Evolutionary conservation across 2,113 vertebrate genomes (phyloP), one percentile per base, ranked within the genome.

Genomic region (Aleadryas rufinucha): DNA sequence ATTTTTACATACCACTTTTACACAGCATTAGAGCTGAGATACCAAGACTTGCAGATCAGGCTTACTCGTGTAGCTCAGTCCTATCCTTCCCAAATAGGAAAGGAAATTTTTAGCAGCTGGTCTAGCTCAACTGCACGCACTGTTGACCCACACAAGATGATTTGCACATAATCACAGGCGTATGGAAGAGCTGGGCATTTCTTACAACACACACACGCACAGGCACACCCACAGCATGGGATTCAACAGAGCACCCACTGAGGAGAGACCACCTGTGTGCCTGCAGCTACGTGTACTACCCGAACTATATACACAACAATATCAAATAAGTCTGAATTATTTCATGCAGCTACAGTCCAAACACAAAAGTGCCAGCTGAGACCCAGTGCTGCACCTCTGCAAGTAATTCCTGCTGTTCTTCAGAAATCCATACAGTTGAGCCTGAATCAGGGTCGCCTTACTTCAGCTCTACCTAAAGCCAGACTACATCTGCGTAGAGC

Each of bases 91-190:
- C 80, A 66, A 56, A 77, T 2, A 64, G 26, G 7, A 86, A 82
- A 77, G 23, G 17, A 71, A 59, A 39, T 23, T 81, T 90, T 87
- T 69, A 60, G 54, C 16, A 88, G 80, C n/a, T 53, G 22, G 27
- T 63, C 45, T 47, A 87, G 37, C 45, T 59, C 3, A 1, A 24
- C n/a, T 24, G 64, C 23, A 57, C 0, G 0, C 41, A 24, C 49
- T 56, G 35, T 8, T 4, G 20, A 77, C 56, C 33, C 54, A 85
- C 60, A n/a, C 10, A 9, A 65, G 41, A 52, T 35, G 21, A 74
- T 60, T 5, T 76, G 28, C 44, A 64, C 59, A 52, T 16, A 35
- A 69, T 15, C 60, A 82, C 70, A 86, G 41, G 31, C 2, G 3
- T 9, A 52, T 11, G 0, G 0, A 90, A 74, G 47, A 45, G 22